Conservation (phyloP, 2,797 vertebrate species). For the Pipistrellus nathusii region DNA sequence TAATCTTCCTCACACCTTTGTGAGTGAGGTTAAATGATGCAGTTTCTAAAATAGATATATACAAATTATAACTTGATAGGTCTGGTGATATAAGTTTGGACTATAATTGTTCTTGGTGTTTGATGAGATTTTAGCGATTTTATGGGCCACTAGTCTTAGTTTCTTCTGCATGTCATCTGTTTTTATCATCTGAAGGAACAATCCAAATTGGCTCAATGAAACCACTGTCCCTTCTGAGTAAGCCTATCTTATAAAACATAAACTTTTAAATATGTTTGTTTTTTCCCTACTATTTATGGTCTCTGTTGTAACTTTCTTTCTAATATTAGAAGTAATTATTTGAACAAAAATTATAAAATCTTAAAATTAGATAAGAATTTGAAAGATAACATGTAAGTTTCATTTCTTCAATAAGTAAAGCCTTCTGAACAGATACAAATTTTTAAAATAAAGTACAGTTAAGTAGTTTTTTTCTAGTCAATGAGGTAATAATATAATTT, state of each 20-base stretch:
- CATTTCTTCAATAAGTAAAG: not conserved
- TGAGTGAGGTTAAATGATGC: conserved; percentile 79
- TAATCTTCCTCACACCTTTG: conserved; percentile 77
- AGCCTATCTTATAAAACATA: not conserved
- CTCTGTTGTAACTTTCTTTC: not conserved
- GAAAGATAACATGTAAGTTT: not conserved
- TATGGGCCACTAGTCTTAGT: conserved; percentile 67
- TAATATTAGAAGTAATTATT: conserved; percentile 22
- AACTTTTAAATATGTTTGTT: not conserved
- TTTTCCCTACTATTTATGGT: not conserved
- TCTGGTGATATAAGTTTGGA: conserved; percentile 63
- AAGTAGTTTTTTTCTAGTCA: not conserved
- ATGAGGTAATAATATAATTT: not conserved
- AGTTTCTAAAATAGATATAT: conserved; percentile 81
- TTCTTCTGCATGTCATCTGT: conserved; percentile 63
- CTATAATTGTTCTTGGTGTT: conserved; percentile 73
- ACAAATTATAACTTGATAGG: conserved; percentile 80
- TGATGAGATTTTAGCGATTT: conserved; percentile 71
- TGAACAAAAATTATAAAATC: not conserved
- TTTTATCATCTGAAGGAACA: conserved; percentile 68
- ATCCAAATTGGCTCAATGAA: conserved; percentile 35
- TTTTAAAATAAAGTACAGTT: not conserved
- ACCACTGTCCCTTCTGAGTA: not conserved
- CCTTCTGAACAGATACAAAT: not conserved
- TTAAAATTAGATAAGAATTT: conserved; percentile 4